Evolutionary conservation across 1,140 invertebrate genomes (phyloP).

Genomic region (Atta colombica): DNA sequence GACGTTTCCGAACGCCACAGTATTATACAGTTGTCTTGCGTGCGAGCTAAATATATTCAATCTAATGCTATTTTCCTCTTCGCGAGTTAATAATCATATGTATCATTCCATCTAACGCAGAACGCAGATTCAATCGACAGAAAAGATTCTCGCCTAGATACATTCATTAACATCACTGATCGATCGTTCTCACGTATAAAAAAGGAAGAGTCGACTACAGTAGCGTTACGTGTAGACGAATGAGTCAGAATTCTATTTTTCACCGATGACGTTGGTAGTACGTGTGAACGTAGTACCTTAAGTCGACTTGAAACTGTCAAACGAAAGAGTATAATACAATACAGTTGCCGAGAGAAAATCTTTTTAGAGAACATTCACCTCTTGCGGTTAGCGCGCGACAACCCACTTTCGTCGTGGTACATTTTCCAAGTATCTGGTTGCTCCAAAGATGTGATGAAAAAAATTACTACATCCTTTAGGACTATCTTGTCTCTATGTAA

Average conservation of each 20-base stretch:
- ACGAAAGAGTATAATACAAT: constrained; percentile 67
- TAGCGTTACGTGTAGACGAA: constrained; percentile 29
- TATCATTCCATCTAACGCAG: background rate
- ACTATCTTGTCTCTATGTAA: constrained; percentile 1
- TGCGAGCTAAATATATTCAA: constrained; percentile 43
- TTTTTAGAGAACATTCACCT: constrained; percentile 83
- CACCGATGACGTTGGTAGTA: constrained; percentile 20
- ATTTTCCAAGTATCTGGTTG: constrained; percentile 73
- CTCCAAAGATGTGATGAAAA: constrained; percentile 54
- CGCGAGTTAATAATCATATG: constrained; percentile 12
- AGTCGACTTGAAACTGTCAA: constrained; percentile 19
- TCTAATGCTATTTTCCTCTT: constrained; percentile 29
- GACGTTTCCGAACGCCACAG: background rate
- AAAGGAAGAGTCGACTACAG: constrained; percentile 38
- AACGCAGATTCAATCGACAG: constrained; percentile 11
- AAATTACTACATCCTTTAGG: constrained; percentile 44
- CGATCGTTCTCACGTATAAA: constrained; percentile 47
- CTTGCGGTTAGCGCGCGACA: constrained; percentile 77
- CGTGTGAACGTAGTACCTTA: constrained; percentile 1
- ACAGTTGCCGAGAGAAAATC: constrained; percentile 83
- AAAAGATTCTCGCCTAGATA: constrained; percentile 10
- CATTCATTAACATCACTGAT: constrained; percentile 34
- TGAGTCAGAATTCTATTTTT: constrained; percentile 59
- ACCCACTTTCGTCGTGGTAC: constrained; percentile 83
- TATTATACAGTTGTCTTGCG: background rate